phyloP scores from a whole-genome alignment of 64 coral and sea anemone species.

The Dendronephthya gigantea region DNA sequence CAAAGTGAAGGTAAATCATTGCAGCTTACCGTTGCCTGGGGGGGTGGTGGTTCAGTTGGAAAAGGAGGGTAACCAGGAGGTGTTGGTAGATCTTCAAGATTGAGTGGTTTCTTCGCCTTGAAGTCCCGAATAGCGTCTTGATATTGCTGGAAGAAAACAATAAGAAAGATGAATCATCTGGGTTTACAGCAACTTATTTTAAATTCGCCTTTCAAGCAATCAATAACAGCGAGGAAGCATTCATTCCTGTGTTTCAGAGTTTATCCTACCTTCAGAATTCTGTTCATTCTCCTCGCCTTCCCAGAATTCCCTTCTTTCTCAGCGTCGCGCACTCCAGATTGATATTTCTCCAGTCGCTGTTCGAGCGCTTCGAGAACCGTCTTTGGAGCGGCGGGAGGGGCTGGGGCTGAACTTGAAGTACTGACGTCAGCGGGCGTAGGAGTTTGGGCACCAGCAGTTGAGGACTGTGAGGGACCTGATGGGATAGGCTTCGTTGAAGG shows the following conservation, averaged over 20 bases:
- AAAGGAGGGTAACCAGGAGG: slow-evolving; percentile 87
- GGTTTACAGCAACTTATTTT: too few species aligned
- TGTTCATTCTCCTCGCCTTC: slow-evolving; percentile 85
- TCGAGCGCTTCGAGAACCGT: slow-evolving; percentile 67
- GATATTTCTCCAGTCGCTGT: slow-evolving; percentile 72
- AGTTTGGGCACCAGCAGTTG: neutral
- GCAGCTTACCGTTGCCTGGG: neutral
- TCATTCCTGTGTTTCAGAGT: too few species aligned
- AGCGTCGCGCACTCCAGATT: slow-evolving; percentile 51
- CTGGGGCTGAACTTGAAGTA: slow-evolving; percentile 21
- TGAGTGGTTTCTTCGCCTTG: slow-evolving; percentile 73
- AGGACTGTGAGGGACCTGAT: neutral
- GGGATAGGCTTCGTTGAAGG: neutral
- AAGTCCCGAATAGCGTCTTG: slow-evolving; percentile 79
- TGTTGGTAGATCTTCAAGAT: slow-evolving; percentile 74
- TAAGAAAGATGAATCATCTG: too few species aligned
- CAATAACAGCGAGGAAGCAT: too few species aligned
- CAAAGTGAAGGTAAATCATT: neutral
- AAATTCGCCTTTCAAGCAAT: too few species aligned
- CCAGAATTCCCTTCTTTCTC: slow-evolving; percentile 74
- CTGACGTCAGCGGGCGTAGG: slow-evolving; percentile 17
- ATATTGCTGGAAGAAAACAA: slow-evolving; percentile 71
- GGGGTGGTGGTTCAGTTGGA: slow-evolving; percentile 30
- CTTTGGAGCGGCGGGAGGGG: slow-evolving; percentile 67
- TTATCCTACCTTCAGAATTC: slow-evolving; percentile 85